Conservation (phyloP, 2,113 vertebrate genomes). For the Brevimyrus niger region DNA sequence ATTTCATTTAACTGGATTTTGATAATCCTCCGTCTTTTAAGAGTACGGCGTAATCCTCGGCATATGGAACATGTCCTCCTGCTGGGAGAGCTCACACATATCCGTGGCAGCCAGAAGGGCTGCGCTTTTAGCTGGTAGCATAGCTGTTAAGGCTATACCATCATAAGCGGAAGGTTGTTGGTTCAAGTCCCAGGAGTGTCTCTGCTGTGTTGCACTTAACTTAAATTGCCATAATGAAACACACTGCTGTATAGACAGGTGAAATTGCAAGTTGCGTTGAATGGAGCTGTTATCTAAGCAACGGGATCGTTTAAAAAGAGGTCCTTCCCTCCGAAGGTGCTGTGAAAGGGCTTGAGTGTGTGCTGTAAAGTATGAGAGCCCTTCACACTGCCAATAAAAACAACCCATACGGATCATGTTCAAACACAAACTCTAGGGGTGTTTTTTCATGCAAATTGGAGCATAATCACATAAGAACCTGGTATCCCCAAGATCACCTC, state of each 20-base stretch:
- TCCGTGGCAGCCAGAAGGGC: neutral
- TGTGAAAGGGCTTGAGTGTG: neutral
- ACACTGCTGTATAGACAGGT: neutral
- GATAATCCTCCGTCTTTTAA: neutral
- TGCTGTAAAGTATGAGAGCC: neutral
- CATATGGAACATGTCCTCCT: neutral
- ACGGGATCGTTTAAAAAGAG: neutral
- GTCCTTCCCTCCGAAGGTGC: neutral
- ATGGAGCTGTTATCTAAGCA: neutral
- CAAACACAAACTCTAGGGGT: neutral
- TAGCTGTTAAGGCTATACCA: neutral
- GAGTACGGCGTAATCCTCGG: neutral
- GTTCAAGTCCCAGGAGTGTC: neutral
- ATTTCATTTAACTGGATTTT: constrained; percentile 1
- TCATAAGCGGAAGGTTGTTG: neutral
- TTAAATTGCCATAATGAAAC: neutral
- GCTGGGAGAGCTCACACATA: neutral
- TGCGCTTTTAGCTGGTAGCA: neutral
- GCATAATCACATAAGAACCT: neutral
- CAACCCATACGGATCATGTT: neutral
- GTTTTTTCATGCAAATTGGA: neutral
- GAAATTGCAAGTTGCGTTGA: neutral
- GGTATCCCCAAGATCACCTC: no score
- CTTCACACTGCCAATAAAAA: neutral
- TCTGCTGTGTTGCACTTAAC: neutral